phyloP scores from a whole-genome alignment of 2,797 vertebrate species.

The Enteromius viviparus region DNA sequence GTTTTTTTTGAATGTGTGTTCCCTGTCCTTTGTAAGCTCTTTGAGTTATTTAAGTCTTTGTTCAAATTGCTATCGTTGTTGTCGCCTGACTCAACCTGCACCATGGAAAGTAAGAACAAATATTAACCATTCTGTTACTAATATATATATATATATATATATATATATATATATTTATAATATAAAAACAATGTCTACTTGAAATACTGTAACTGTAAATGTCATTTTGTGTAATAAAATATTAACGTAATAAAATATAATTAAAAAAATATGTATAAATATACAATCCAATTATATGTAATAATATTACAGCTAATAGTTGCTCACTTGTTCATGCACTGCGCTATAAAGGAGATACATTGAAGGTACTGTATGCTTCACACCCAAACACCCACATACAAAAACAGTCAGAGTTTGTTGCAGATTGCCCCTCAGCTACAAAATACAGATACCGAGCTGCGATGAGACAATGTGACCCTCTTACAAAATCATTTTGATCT shows the following conservation, averaged over 20 bases:
- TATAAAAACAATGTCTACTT: not conserved
- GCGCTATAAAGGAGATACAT: not conserved
- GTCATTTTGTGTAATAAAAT: not conserved
- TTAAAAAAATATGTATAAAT: not conserved
- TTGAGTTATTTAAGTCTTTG: no score
- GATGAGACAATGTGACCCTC: constrained; percentile 33
- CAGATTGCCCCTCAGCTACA: not conserved
- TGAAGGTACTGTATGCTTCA: not conserved
- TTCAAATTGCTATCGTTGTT: no score
- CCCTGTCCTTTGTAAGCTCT: no score
- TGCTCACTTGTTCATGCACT: not conserved
- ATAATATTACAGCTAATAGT: not conserved
- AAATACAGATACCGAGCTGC: not conserved
- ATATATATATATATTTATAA: not conserved
- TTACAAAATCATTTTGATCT: constrained; percentile 23
- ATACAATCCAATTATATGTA: not conserved
- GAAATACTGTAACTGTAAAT: not conserved
- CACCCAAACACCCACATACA: constrained; percentile 16
- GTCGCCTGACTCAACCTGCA: no score
- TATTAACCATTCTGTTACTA: not conserved
- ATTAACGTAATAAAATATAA: not conserved
- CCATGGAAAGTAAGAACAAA: not conserved
- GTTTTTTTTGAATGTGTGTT: no score
- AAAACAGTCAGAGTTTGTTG: constrained; percentile 1
- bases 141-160: not conserved